Conservation (phyloP, 64 coral and sea anemone genomes). For the Dendrophyllia cribrosa region DNA sequence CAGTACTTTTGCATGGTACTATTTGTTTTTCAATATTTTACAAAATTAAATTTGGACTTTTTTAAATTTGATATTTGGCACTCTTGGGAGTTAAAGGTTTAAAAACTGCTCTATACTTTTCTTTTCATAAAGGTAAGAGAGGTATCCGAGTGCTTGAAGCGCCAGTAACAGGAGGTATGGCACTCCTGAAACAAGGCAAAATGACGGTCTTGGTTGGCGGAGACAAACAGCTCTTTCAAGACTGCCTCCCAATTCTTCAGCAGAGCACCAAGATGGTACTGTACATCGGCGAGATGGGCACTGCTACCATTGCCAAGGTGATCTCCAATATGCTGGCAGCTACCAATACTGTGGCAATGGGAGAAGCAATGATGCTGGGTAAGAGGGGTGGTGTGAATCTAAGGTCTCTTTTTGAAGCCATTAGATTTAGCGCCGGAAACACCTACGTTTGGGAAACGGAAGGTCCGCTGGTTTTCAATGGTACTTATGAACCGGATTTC, state of each 20-base stretch:
- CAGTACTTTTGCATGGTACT: too few species aligned
- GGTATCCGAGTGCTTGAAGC: slow-evolving; percentile 68
- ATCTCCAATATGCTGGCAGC: slow-evolving; percentile 91
- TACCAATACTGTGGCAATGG: slow-evolving; percentile 64
- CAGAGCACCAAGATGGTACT: slow-evolving; percentile 62
- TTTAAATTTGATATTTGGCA: too few species aligned
- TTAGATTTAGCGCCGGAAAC: slow-evolving; percentile 82
- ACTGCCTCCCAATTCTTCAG: slow-evolving; percentile 73
- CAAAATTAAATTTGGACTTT: too few species aligned
- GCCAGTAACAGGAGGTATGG: slow-evolving; percentile 83
- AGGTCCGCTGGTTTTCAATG: slow-evolving; percentile 86
- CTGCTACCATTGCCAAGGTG: slow-evolving; percentile 79
- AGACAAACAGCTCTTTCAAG: slow-evolving; percentile 70
- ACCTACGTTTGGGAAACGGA: slow-evolving; percentile 87
- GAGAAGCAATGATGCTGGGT: slow-evolving; percentile 75
- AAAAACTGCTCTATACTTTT: too few species aligned
- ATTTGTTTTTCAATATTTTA: too few species aligned
- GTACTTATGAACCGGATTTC: slow-evolving; percentile 83
- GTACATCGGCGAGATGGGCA: slow-evolving; percentile 76
- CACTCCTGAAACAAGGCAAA: slow-evolving; percentile 56
- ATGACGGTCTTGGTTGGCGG: slow-evolving; percentile 86
- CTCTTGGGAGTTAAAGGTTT: too few species aligned
- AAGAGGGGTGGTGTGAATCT: slow-evolving; percentile 76
- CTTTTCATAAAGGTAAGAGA: background rate
- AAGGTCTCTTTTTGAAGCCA: slow-evolving; percentile 78